These are phyloP conservation scores for Pheosia tremula DNA, from an alignment of 2,888 invertebrate species.

Conservation along the genomic window DNA sequence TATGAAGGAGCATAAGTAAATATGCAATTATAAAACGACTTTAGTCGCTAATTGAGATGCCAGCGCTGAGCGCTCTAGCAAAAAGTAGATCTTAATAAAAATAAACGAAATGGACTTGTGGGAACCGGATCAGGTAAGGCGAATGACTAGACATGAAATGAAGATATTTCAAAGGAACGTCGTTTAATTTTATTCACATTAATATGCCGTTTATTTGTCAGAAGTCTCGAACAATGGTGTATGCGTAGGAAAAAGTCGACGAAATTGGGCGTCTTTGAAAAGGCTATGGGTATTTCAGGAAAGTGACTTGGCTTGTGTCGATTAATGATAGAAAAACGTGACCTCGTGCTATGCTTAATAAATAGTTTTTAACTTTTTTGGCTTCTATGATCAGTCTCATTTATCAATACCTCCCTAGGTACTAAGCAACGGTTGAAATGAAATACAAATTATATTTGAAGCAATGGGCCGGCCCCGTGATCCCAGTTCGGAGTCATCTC, in stretches of 20 bases:
- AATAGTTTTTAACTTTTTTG: slow-evolving; percentile 4
- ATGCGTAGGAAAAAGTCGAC: not conserved
- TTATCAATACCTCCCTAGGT: slow-evolving; percentile 5
- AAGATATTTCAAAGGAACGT: not conserved
- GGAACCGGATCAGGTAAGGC: not conserved
- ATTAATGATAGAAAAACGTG: slow-evolving; percentile 2
- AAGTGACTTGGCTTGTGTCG: not conserved
- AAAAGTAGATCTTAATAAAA: slow-evolving; percentile 4
- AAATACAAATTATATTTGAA: slow-evolving; percentile 38
- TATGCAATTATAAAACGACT: not conserved
- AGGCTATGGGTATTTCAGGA: not conserved
- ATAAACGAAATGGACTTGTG: not conserved
- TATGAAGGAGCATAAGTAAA: not conserved
- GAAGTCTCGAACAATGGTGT: not conserved
- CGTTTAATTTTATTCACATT: slow-evolving; percentile 1
- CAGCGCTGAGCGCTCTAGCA: not conserved
- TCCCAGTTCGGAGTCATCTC: slow-evolving; percentile 45
- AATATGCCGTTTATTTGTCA: not conserved
- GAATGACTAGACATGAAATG: not conserved
- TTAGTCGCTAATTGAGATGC: slow-evolving; percentile 3
- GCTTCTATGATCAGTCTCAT: slow-evolving; percentile 9
- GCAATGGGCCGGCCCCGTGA: slow-evolving; percentile 22
- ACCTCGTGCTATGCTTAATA: not conserved
- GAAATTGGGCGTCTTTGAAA: not conserved
- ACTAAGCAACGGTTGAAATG: slow-evolving; percentile 31